phyloP scores from a whole-genome alignment of 2,888 invertebrate genomes.

The Ochropleura leucogaster region DNA sequence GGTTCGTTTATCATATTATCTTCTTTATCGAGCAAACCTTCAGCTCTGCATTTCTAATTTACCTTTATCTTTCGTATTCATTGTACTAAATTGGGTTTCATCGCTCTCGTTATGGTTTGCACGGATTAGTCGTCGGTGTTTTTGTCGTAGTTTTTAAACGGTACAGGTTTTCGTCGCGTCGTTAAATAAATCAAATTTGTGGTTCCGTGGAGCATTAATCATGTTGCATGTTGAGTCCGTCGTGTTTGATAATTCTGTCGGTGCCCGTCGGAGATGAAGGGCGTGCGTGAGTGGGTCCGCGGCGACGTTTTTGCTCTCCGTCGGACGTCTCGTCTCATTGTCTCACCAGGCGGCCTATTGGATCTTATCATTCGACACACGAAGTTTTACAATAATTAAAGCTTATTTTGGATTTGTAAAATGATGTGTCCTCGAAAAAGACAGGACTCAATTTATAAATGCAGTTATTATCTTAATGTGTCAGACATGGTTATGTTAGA shows the following conservation, averaged over 20 bases:
- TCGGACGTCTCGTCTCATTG: conserved; percentile 70
- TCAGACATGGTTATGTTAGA: not conserved
- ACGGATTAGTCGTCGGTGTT: conserved; percentile 73
- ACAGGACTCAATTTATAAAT: conserved; percentile 13
- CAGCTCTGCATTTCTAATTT: conserved; percentile 80
- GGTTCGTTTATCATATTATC: conserved; percentile 85
- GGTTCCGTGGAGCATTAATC: conserved; percentile 81
- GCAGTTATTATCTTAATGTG: not conserved
- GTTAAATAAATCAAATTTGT: conserved; percentile 83
- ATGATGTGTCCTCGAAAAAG: conserved; percentile 46
- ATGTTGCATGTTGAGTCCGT: conserved; percentile 76
- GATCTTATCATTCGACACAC: conserved; percentile 69
- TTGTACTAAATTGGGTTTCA: conserved; percentile 64
- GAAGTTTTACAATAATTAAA: conserved; percentile 74
- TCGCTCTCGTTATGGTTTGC: conserved; percentile 68
- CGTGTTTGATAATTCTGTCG: conserved; percentile 72
- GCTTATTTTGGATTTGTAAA: conserved; percentile 69
- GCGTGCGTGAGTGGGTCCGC: conserved; percentile 68
- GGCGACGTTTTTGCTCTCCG: conserved; percentile 69
- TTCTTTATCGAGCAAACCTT: conserved; percentile 79
- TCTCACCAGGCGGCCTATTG: conserved; percentile 71
- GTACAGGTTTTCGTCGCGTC: conserved; percentile 70
- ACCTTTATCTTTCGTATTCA: conserved; percentile 72
- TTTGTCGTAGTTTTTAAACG: conserved; percentile 73
- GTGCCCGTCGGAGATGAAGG: conserved; percentile 68